Evolutionary conservation across 2,797 vertebrate species (phyloP).

Genomic region (Intellagama lesueurii): DNA sequence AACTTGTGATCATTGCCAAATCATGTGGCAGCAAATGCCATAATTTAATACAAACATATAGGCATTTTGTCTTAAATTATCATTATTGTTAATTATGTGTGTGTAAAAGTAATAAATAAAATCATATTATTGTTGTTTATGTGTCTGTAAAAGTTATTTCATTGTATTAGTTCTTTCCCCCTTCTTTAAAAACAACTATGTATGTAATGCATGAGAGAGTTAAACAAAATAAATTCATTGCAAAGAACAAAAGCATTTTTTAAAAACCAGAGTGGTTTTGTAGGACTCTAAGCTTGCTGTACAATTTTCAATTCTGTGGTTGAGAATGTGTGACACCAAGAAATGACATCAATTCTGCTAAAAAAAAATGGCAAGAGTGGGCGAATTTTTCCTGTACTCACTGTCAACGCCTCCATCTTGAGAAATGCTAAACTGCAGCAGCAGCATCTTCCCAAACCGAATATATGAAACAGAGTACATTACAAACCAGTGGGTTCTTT

Average conservation of each 20-base stretch:
- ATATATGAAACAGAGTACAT: slow-evolving; percentile 35
- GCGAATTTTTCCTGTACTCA: neutral
- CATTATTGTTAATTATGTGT: too few relatives aligned
- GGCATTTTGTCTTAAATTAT: too few relatives aligned
- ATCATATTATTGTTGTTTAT: too few relatives aligned
- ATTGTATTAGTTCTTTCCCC: neutral
- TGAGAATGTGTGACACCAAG: neutral
- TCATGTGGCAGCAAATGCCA: neutral
- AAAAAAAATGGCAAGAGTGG: neutral
- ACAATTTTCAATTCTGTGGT: neutral
- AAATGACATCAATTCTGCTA: neutral
- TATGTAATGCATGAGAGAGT: neutral
- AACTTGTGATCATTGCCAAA: neutral
- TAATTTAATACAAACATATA: neutral
- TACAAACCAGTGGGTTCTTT: slow-evolving; percentile 38
- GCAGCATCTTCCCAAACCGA: neutral
- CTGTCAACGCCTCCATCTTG: neutral
- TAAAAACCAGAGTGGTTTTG: slow-evolving; percentile 36
- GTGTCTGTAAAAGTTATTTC: neutral
- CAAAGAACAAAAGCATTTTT: neutral
- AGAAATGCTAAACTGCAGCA: neutral
- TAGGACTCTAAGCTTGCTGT: neutral
- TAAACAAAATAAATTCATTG: neutral
- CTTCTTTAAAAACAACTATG: neutral
- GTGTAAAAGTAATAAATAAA: too few relatives aligned